Evolutionary conservation across 1,140 invertebrate species (phyloP).

Genomic region (Periplaneta americana): DNA sequence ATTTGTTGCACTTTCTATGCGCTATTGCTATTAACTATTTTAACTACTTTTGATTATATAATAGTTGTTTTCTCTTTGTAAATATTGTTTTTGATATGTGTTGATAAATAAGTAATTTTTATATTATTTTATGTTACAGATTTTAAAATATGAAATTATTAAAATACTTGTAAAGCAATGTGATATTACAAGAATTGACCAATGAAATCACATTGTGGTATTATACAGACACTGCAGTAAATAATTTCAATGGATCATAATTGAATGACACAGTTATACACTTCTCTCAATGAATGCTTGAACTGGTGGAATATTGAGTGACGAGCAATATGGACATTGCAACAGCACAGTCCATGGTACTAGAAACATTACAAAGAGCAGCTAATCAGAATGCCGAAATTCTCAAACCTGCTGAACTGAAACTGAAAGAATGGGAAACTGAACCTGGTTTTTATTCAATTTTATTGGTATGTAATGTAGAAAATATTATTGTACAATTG

Average conservation of each 20-base stretch:
- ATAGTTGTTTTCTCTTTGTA: too few relatives aligned
- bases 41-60: too few relatives aligned
- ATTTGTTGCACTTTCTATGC: too few relatives aligned
- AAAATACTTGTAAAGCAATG: too few relatives aligned
- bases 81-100: too few relatives aligned
- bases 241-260: neutral
- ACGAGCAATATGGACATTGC: conserved; percentile 17
- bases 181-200: too few relatives aligned
- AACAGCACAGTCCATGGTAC: conserved; percentile 37
- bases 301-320: neutral
- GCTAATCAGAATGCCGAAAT: conserved; percentile 78
- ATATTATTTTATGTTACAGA: too few relatives aligned
- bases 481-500: neutral
- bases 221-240: too few relatives aligned
- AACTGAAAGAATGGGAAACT: conserved; percentile 80
- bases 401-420: conserved; percentile 81
- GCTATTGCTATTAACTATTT: too few relatives aligned
- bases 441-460: conserved; percentile 83
- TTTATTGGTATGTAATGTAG: conserved; percentile 64
- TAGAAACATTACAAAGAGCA: conserved; percentile 73
- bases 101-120: too few relatives aligned
- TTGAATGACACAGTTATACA: neutral
- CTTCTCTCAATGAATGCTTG: neutral
- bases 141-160: too few relatives aligned
- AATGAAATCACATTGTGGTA: too few relatives aligned